phyloP scores from a whole-genome alignment of 2,888 invertebrate species.

The Lasioglossum pauxillum region DNA sequence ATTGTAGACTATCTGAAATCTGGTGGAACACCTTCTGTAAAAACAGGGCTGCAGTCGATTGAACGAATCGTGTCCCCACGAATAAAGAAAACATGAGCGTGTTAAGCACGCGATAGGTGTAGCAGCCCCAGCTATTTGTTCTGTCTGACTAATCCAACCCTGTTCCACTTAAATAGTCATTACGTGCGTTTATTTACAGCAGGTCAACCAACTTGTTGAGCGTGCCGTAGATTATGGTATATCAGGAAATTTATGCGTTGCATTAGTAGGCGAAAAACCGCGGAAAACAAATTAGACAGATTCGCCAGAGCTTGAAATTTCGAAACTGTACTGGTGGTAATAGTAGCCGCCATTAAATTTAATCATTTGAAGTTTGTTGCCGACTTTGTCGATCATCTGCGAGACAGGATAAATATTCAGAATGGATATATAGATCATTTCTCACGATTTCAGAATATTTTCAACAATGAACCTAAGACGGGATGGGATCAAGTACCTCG shows the following conservation, averaged over 20 bases:
- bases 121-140: neutral
- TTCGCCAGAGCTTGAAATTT: neutral
- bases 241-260: neutral
- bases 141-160: neutral
- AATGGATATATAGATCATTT: no score
- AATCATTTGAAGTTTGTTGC: no score
- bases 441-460: no score
- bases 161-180: neutral
- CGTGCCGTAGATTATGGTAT: neutral
- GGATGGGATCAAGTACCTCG: no score
- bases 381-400: no score
- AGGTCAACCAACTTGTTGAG: neutral
- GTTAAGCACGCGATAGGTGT: neutral
- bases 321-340: neutral
- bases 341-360: no score
- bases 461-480: no score
- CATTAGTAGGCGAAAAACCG: neutral
- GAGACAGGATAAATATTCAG: no score
- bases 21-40: neutral
- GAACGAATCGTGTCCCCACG: neutral
- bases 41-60: neutral
- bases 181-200: neutral
- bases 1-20: neutral
- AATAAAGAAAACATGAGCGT: neutral
- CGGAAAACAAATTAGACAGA: neutral